phyloP scores from a whole-genome alignment of 2,888 invertebrate genomes.

The Agrilus mali region DNA sequence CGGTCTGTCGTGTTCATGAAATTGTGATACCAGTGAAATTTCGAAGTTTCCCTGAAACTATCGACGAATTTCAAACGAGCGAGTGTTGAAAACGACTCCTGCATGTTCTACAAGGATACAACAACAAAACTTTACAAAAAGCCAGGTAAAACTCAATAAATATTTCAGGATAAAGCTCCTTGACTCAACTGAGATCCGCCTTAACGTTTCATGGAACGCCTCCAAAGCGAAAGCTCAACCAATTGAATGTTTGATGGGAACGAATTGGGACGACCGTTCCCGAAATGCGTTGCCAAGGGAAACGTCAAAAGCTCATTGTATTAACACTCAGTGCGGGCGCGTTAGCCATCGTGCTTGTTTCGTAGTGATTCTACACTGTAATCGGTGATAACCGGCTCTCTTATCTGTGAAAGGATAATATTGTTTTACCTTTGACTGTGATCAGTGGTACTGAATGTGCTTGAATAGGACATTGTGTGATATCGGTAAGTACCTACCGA shows the following conservation, averaged over 20 bases:
- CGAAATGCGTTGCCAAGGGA: constrained; percentile 35
- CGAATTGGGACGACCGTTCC: constrained; percentile 21
- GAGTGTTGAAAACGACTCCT: too few relatives aligned
- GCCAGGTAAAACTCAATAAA: constrained; percentile 15
- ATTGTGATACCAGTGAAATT: too few relatives aligned
- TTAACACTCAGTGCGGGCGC: constrained; percentile 34
- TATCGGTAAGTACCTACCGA: too few relatives aligned
- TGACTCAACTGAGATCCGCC: constrained; percentile 12
- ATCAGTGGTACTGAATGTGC: too few relatives aligned
- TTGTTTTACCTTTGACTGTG: too few relatives aligned
- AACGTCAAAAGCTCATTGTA: constrained; percentile 30
- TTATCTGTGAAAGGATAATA: too few relatives aligned
- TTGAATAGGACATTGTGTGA: too few relatives aligned
- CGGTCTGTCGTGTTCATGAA: too few relatives aligned
- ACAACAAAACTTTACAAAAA: constrained; percentile 9
- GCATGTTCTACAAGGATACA: neutral
- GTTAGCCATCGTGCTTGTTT: constrained; percentile 30
- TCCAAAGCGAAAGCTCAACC: constrained; percentile 16
- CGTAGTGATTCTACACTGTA: constrained; percentile 14
- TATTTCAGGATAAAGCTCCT: constrained; percentile 17
- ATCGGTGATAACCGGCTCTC: too few relatives aligned
- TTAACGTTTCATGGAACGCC: constrained; percentile 6
- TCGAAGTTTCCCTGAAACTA: too few relatives aligned
- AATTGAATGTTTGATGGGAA: constrained; percentile 15
- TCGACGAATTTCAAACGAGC: too few relatives aligned